Evolutionary conservation across 1,140 invertebrate species (phyloP), one percentile per base, ranked within the genome.

Genomic region (Amphibalanus amphitrite): DNA sequence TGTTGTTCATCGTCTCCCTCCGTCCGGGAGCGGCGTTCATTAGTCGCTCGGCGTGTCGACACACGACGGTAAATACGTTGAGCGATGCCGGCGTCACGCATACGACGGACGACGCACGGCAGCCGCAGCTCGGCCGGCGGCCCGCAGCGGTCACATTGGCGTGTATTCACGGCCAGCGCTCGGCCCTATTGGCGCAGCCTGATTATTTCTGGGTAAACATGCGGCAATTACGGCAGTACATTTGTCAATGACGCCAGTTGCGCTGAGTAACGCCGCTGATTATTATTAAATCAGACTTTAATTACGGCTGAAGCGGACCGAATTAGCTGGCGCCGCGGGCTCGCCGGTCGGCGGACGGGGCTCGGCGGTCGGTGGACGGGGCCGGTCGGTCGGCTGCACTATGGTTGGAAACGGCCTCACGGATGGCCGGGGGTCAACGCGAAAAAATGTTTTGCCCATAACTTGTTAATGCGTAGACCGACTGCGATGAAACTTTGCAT

Each of bases 221-320:
- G 47, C 47, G 47, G 47, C 47, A 59, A 59, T 59, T 59, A 59
- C 47, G 47, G 10, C 47, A 20, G 47, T 23, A 59, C 47, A 59
- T 59, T 59, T 59, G 47, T 59, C 47, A 59, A 8, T 59, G 47
- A 59, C 20, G 47, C 13, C 47, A 23, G 20, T 59, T 59, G 10
- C 47, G 47, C 47, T 59, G 47, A 59, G 10, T 59, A 59, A 59
- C 47, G 47, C 47, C 20, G 13, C 20, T 59, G 47, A 59, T 59
- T 59, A 59, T 59, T 59, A 59, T 59, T 59, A 59, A 59, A 59
- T 59, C 47, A 59, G 47, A 59, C 47, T 59, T 59, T 59, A 59
- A 59, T 59, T 59, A 59, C 47, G 47, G 47, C 20, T 20, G 47
- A 23, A 59, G 47, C 47, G 47, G 47, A 3, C 47, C 13, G 47